Evolutionary conservation across 2,888 invertebrate genomes (phyloP), one percentile per base, ranked within the genome.

Genomic region (Linhomoeus sp.): DNA sequence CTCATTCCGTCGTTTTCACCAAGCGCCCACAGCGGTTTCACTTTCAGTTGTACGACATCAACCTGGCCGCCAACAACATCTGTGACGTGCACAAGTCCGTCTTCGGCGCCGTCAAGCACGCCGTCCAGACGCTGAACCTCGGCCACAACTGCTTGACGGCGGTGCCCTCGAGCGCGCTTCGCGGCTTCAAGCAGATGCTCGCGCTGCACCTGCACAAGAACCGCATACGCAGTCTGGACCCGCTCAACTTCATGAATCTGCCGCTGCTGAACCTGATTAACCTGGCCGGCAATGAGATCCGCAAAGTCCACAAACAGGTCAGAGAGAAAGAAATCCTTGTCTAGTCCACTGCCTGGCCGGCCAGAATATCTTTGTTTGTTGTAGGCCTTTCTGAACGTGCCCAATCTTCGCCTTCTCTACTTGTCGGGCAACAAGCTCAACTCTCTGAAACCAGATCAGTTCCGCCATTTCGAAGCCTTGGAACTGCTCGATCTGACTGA

Each of bases 341-440:
- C 5, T 9, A 29, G 29, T 29, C 7, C 29, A 29, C n/a, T n/a
- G n/a, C n/a, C n/a, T n/a, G n/a, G n/a, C n/a, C n/a, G n/a, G n/a
- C n/a, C n/a, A n/a, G n/a, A n/a, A n/a, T n/a, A 29, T 9, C 29
- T 12, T 12, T 29, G 7, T 29, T 12, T 38, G 36, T 47, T 55
- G 26, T 58, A 62, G 51, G 60, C 61, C 7, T 61, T 63, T 45
- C 50, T 64, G 22, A 63, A 63, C 48, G 62, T 62, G 23, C 63
- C 63, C 23, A 57, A 53, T 44, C 53, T 63, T n/a, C 54, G 61
- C 7, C 59, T 58, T 39, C 52, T 63, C 26, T 63, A 64, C 51
- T 46, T 63, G 36, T 57, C 58, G 20, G 56, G 58, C 40, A 63
- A 63, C 45, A 44, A 53, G 7, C 52, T 63, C 39, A 43, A 44